A percentile compares a stretch with the other conserved stretches of the same genome.
Conservation (phyloP, 2,113 vertebrate species). For the Cinclus mexicanus region DNA sequence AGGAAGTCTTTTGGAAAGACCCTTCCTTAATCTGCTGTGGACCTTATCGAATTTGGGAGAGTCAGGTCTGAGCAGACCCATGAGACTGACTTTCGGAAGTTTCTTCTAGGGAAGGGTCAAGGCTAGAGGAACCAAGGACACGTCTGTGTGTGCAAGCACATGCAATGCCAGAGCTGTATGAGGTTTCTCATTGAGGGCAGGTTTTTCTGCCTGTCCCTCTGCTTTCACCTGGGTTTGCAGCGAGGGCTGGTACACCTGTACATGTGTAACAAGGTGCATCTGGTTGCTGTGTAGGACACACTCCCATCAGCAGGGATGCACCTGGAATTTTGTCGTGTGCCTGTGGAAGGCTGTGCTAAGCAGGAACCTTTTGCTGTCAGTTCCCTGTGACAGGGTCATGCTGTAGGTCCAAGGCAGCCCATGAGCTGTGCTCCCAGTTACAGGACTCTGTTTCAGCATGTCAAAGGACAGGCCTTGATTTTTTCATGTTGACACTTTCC, state of each 20-base stretch:
- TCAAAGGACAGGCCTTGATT: background rate
- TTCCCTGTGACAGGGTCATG: background rate
- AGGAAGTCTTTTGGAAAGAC: background rate
- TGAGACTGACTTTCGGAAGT: background rate
- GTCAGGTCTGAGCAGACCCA: background rate
- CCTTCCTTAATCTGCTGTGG: background rate
- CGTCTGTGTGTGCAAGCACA: rapidly evolving
- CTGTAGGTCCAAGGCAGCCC: background rate
- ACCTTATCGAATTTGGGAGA: background rate
- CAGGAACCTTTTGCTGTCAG: background rate
- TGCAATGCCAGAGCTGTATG: rapidly evolving
- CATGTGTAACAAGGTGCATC: rapidly evolving
- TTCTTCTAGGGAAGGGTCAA: background rate
- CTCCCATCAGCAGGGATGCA: background rate
- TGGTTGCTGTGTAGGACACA: background rate
- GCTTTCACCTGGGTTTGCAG: background rate
- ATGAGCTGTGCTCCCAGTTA: background rate
- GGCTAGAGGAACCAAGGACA: background rate
- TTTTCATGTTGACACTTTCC: background rate
- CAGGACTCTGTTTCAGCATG: background rate
- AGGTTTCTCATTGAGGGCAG: background rate
- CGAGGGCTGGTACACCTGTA: rapidly evolving
- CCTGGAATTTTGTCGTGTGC: background rate
- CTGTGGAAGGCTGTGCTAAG: background rate
- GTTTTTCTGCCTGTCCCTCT: background rate